phyloP scores from a whole-genome alignment of 2,797 vertebrate species.

The Acipenser ruthenus region DNA sequence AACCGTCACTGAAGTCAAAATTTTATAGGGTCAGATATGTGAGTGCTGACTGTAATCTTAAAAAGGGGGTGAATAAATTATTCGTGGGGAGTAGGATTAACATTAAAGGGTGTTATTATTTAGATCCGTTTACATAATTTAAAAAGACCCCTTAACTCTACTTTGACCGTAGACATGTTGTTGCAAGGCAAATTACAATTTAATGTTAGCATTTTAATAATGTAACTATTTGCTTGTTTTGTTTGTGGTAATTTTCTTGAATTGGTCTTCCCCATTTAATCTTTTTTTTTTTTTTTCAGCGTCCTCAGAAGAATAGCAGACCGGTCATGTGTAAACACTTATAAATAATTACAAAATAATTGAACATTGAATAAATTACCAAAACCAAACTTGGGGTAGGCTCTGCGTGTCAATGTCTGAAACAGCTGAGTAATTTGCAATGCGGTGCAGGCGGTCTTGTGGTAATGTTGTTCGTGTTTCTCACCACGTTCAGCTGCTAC shows the following conservation, averaged over 20 bases:
- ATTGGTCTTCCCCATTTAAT: neutral
- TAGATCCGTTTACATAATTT: no score
- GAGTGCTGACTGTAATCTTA: no score
- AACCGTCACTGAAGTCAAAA: no score
- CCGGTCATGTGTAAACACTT: conserved; percentile 53
- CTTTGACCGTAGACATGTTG: no score
- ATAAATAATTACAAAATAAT: conserved; percentile 63
- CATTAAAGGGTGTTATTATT: no score
- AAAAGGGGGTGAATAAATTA: no score
- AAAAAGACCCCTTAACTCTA: no score
- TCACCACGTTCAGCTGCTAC: conserved; percentile 53
- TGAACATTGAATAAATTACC: conserved; percentile 60
- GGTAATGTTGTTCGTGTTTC: conserved; percentile 50
- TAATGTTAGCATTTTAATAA: no score
- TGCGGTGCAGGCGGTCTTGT: conserved; percentile 62
- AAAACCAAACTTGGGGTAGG: conserved; percentile 56
- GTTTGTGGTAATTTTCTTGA: neutral
- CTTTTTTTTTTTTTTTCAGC: conserved; percentile 22
- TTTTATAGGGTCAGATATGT: no score
- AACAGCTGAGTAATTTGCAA: conserved; percentile 61
- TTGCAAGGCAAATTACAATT: no score
- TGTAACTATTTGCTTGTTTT: neutral
- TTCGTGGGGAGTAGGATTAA: no score
- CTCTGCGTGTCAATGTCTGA: conserved; percentile 57
- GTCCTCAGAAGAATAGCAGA: conserved; percentile 35